Evolutionary conservation across 2,113 vertebrate species (phyloP).

Genomic region (Hystrix brachyura): DNA sequence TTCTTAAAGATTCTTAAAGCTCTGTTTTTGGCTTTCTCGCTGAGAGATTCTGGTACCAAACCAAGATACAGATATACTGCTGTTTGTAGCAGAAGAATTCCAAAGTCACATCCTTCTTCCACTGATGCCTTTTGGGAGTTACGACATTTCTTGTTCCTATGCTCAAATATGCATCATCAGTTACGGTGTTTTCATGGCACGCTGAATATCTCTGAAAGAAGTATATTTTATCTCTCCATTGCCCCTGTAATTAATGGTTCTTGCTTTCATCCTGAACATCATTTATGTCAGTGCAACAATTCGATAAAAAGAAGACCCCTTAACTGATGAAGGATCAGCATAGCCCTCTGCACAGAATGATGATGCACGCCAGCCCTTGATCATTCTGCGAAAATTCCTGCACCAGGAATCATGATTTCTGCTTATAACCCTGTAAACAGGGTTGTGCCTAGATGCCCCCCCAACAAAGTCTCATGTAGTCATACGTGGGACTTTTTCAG

Average conservation of each 20-base stretch:
- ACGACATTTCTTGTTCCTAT: constrained; percentile 5
- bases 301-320: neutral
- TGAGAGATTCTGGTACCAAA: neutral
- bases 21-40: neutral
- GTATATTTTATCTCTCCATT: neutral
- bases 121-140: neutral
- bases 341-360: neutral
- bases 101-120: neutral
- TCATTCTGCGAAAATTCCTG: neutral
- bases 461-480: no score
- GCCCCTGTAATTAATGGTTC: neutral
- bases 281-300: neutral
- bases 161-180: neutral
- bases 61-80: neutral
- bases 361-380: neutral
- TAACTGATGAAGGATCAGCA: neutral
- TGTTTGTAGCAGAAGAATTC: neutral
- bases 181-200: neutral
- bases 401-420: neutral
- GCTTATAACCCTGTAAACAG: neutral
- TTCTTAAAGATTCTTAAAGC: neutral
- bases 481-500: no score
- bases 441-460: no score
- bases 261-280: neutral
- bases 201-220: constrained; percentile 22